Base-by-base conservation (phyloP, 2,888 invertebrate species). In the Tuberolachnus salignus region DNA sequence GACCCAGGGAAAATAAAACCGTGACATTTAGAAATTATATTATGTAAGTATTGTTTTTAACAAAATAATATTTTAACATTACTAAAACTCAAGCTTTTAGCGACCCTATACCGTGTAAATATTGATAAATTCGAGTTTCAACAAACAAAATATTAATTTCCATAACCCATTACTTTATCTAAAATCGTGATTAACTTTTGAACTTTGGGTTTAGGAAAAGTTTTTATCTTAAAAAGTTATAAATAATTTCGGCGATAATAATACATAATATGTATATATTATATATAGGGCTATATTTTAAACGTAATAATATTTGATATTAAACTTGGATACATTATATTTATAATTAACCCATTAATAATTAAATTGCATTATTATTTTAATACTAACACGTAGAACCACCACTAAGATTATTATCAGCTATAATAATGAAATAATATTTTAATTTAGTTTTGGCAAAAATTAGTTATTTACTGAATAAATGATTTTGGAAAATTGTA, bases 151-250 rank as follows among this genome's bases (percentile, higher is more conserved):
- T 44, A 23, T 70, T 13, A 14, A 57, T 57, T 70, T 21, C n/a
- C 10, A 71, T 46, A 71, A 71, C 46, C 44, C 57, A 57, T 70
- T 23, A 23, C 9, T 44, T 23, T 23, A 70, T 70, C n/a, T 44
- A 23, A 70, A 57, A 57, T 53, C n/a, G 8, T 44, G 44, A 70
- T 57, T n/a, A 57, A 71, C 46, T 46, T 71, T 71, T 46, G n/a
- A 55, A 59, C 46, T 59, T 46, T 9, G 44, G 16, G 23, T 70
- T 70, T 42, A 44, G 44, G 44, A 57, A 57, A 21, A 44, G 10
- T 42, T 67, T 21, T 53, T 69, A 69, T 70, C 55, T 70, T 44
- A 42, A 55, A 44, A 44, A 19, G 19, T 69, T 53, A 19, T 42
- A 53, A 53, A 53, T 53, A 23, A 49, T 66, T 70, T 19, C 11